Percentiles rank a stretch among this genome's conserved stretches.
phyloP scores from a whole-genome alignment of 2,888 invertebrate species.

The Calameuta filiformis region DNA sequence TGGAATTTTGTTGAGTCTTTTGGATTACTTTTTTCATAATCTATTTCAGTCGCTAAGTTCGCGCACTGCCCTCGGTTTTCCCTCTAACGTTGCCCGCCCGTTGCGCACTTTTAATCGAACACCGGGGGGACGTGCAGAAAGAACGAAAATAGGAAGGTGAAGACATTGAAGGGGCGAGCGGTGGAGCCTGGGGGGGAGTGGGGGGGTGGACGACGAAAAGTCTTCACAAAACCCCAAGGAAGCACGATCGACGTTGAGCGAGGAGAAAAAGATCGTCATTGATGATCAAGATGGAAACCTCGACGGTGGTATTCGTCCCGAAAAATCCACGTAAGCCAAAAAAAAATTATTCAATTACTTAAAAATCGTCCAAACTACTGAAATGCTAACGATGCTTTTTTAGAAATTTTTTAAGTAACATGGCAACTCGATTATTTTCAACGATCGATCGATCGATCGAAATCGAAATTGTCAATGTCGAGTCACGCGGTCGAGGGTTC shows the following conservation, averaged over 20 bases:
- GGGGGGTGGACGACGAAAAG: conserved; percentile 4
- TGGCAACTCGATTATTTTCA: not conserved
- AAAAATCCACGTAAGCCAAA: conserved; percentile 49
- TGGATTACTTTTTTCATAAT: conserved; percentile 11
- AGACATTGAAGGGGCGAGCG: conserved; percentile 9
- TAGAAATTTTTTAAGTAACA: not conserved
- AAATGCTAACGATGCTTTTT: not conserved
- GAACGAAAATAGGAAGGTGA: conserved; percentile 9
- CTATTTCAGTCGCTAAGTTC: conserved; percentile 21
- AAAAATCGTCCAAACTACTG: not conserved
- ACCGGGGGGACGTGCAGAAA: not conserved
- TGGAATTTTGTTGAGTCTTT: conserved; percentile 10
- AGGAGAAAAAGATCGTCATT: not conserved
- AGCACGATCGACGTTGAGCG: not conserved
- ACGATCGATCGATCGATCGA: not conserved
- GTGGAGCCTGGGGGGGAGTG: not conserved
- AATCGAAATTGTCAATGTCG: not conserved
- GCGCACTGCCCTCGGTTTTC: conserved; percentile 7
- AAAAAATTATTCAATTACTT: not conserved
- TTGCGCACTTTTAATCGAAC: not conserved
- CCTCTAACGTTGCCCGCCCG: not conserved
- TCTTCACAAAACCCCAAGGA: not conserved
- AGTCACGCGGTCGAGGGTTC: not conserved
- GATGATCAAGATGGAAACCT: conserved; percentile 44
- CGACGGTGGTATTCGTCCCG: conserved; percentile 42